A percentile compares a stretch with the other conserved stretches of the same genome.
phyloP scores from a whole-genome alignment of 2,797 vertebrate species.

The Huso huso region DNA sequence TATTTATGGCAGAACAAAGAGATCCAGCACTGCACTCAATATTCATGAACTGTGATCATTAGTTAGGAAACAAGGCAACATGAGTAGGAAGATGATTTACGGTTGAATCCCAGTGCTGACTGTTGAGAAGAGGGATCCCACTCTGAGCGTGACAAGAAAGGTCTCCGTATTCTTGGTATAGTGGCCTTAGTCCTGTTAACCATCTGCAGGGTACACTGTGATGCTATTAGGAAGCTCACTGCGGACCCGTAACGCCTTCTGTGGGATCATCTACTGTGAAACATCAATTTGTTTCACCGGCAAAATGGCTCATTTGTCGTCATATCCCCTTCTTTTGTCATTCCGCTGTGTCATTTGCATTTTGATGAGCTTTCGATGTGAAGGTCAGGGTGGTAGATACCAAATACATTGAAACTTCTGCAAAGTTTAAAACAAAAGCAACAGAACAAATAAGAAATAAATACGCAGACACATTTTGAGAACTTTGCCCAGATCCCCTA shows the following conservation, averaged over 20 bases:
- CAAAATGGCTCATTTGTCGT: conserved; percentile 34
- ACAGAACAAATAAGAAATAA: background rate
- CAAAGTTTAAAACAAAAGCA: background rate
- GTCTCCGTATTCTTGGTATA: too few relatives aligned
- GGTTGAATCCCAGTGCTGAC: too few relatives aligned
- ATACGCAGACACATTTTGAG: background rate
- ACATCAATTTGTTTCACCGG: conserved; percentile 37
- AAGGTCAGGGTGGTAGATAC: conserved; percentile 8
- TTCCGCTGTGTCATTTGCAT: conserved; percentile 32
- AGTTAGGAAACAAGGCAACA: too few relatives aligned
- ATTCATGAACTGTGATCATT: too few relatives aligned
- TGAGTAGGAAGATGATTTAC: too few relatives aligned
- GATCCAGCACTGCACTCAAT: too few relatives aligned
- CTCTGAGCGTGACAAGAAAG: too few relatives aligned
- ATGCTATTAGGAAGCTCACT: conserved; percentile 35
- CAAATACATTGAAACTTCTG: background rate
- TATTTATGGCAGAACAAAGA: too few relatives aligned
- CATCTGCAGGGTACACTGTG: background rate
- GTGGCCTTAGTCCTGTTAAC: too few relatives aligned
- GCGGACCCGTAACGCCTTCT: conserved; percentile 31
- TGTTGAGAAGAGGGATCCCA: too few relatives aligned
- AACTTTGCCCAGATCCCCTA: too few relatives aligned
- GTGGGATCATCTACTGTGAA: conserved; percentile 30
- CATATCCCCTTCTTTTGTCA: conserved; percentile 30
- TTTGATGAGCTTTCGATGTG: conserved; percentile 20